Conservation (phyloP, 2,797 vertebrate genomes). For the Dicrostonyx torquatus region DNA sequence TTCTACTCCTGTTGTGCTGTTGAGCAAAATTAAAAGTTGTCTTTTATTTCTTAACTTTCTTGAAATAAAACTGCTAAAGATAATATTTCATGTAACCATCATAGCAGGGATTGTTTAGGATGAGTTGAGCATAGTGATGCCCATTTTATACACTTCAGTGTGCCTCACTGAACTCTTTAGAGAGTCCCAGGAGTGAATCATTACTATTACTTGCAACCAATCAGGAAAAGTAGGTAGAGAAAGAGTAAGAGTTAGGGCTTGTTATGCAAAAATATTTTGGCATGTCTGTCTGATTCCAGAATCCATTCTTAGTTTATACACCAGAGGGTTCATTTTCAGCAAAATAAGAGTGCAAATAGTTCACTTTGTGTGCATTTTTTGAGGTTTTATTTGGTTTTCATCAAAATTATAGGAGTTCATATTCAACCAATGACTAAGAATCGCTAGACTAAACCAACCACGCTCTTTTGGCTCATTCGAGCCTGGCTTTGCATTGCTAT, state of each 20-base stretch:
- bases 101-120: slow-evolving; percentile 12
- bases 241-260: not conserved
- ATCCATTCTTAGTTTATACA: not conserved
- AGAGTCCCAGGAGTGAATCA: not conserved
- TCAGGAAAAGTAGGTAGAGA: not conserved
- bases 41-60: slow-evolving; percentile 17
- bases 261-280: slow-evolving; percentile 31
- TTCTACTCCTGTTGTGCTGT: not conserved
- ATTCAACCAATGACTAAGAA: slow-evolving; percentile 7
- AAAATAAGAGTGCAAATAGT: not conserved
- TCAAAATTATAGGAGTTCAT: not conserved
- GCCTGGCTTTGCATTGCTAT: not conserved
- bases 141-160: not conserved
- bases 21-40: slow-evolving; percentile 6
- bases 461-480: not conserved
- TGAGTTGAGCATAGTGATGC: not conserved
- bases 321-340: slow-evolving; percentile 42
- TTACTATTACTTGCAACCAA: not conserved
- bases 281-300: not conserved
- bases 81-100: slow-evolving; percentile 19
- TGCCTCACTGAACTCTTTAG: not conserved
- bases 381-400: slow-evolving; percentile 22
- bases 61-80: slow-evolving; percentile 27
- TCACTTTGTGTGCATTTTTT: not conserved
- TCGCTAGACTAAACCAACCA: not conserved